Base-by-base conservation (phyloP, 2,113 vertebrate genomes). In the Xiphorhynchus elegans region DNA sequence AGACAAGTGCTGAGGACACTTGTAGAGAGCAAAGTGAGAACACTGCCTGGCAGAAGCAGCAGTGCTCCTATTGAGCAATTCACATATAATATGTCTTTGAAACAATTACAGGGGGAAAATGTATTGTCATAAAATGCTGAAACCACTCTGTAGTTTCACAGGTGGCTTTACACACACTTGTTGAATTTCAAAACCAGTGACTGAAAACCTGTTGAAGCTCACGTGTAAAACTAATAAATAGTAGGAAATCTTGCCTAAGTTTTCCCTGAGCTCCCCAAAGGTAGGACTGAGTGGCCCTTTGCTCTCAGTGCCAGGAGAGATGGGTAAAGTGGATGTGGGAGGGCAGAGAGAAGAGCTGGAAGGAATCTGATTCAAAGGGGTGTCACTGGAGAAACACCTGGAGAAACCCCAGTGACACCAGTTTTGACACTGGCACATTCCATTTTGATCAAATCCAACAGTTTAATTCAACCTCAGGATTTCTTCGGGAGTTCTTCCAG, bases 381-480 rank as follows among this genome's bases (percentile, higher is more conserved):
- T 0, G 1, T 50, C 55, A 18, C n/a, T 50, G 46, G 29, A 0
- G 1, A 33, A 49, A 31, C 20, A 33, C 21, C 29, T 35, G 17
- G 28, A 56, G 53, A 67, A 83, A 29, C 17, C 18, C 12, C 25
- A 11, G 10, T 46, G 63, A 20, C 7, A 9, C 18, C 46, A 60
- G 24, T 29, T 29, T 31, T 25, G 7, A 15, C 35, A 66, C 7
- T 44, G 50, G 17, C 1, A 0, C 17, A n/a, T 68, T 72, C 49
- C 10, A 8, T 56, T 81, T 76, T 31, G 53, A 24, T 67, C 23
- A 80, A 58, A 82, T 58, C 10, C 18, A 46, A 35, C 10, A n/a
- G 13, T 40, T 40, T 7, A n/a, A 63, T 55, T 64, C 31, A 66
- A 79, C n/a, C 29, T 42, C 26, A 37, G n/a, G 37, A 35, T 72